These are phyloP conservation scores for Synanthedon tipuliformis DNA, from an alignment of 2,888 invertebrate species.

Conservation along the genomic window DNA sequence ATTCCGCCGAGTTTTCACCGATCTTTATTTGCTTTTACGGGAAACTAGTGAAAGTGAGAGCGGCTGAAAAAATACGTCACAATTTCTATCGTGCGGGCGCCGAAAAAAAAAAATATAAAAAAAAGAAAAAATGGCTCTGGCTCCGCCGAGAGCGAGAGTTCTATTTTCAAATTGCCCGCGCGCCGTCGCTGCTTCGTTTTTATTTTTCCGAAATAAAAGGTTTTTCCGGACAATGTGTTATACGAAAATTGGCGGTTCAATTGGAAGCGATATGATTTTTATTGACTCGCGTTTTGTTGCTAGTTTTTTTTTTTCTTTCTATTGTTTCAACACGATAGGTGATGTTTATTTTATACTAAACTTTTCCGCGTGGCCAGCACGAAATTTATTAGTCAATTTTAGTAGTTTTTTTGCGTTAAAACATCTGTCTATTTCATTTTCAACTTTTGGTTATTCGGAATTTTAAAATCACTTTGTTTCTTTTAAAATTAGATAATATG, in stretches of 20 bases:
- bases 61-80: constrained; percentile 56
- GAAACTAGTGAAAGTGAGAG: constrained; percentile 58
- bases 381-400: no score
- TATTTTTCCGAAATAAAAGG: constrained; percentile 6
- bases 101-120: constrained; percentile 34
- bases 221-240: constrained; percentile 17
- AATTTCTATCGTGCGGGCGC: constrained; percentile 59
- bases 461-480: no score
- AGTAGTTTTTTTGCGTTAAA: no score
- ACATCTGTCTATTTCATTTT: no score
- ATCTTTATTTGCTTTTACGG: constrained; percentile 65
- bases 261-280: neutral
- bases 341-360: neutral
- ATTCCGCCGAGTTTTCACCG: constrained; percentile 47
- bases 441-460: no score
- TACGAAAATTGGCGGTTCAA: neutral
- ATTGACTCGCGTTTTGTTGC: neutral
- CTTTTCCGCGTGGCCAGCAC: neutral
- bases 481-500: no score
- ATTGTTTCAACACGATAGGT: neutral
- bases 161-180: constrained; percentile 56
- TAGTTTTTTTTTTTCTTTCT: neutral
- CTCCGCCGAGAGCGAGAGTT: constrained; percentile 51
- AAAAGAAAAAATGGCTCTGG: constrained; percentile 30
- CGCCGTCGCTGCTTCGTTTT: constrained; percentile 17